These are phyloP conservation scores for Crotalus viridis DNA, from an alignment of 2,113 vertebrate species.

Conservation along the genomic window DNA sequence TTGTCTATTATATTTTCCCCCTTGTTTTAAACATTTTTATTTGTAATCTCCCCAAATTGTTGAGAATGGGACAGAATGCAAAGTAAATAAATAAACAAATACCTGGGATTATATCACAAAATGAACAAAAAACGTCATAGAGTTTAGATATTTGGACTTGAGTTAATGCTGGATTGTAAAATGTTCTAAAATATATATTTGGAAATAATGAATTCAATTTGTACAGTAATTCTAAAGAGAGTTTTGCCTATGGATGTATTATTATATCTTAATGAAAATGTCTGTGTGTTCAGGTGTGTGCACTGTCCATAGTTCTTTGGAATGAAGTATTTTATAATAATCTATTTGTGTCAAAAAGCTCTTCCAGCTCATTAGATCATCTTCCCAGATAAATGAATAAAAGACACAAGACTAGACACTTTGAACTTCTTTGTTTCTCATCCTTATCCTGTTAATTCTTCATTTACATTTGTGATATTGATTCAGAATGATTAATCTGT, in stretches of 20 bases:
- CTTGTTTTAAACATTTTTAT: not conserved
- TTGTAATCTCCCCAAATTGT: not conserved
- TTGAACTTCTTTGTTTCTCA: too few species aligned
- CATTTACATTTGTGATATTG: not conserved
- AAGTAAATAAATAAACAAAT: not conserved
- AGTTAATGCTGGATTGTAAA: not conserved
- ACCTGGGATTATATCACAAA: not conserved
- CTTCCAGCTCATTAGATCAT: not conserved
- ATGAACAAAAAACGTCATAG: not conserved
- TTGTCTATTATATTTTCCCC: not conserved
- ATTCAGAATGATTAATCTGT: not conserved
- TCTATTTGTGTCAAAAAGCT: not conserved
- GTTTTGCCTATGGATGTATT: not conserved
- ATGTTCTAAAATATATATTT: not conserved
- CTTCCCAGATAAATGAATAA: not conserved
- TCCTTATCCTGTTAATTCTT: not conserved
- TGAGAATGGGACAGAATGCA: not conserved
- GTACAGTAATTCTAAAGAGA: not conserved
- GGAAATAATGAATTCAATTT: slow-evolving; percentile 6
- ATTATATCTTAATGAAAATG: not conserved
- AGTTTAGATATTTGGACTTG: not conserved
- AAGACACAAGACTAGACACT: not conserved
- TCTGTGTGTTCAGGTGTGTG: not conserved
- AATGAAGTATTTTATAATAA: not conserved
- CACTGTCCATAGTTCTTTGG: not conserved